These are phyloP conservation scores for Neosilurus hyrtlii DNA, from an alignment of 2,797 vertebrate species.

Conservation along the genomic window DNA sequence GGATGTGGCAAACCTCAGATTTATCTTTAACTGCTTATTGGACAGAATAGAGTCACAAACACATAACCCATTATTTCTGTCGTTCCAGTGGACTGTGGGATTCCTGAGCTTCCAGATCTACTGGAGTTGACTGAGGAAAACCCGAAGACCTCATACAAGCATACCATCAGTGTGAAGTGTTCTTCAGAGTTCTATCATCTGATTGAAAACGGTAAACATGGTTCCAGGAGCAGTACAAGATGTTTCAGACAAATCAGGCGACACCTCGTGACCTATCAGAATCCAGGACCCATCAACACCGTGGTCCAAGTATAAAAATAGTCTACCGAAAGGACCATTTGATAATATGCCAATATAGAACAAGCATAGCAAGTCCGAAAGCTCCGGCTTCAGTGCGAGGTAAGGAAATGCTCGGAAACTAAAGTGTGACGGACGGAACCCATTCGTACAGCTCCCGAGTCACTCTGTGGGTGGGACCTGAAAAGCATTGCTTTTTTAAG, in stretches of 20 bases:
- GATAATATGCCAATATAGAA: no score
- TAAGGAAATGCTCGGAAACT: no score
- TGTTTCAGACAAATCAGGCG: neutral
- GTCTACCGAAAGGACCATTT: no score
- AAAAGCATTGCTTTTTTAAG: neutral
- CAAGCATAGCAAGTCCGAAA: no score
- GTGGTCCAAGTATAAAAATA: neutral
- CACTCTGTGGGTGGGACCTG: no score
- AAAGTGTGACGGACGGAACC: no score
- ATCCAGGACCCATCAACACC: neutral
- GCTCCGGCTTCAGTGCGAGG: no score
- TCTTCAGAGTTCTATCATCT: constrained; percentile 75
- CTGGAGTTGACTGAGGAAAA: constrained; percentile 51
- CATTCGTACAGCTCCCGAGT: no score
- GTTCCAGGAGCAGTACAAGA: neutral
- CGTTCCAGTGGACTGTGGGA: constrained; percentile 75
- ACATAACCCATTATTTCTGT: neutral
- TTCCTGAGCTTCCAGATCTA: constrained; percentile 62
- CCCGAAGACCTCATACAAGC: constrained; percentile 64
- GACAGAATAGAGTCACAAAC: no score
- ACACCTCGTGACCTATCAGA: neutral
- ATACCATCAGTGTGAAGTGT: constrained; percentile 73
- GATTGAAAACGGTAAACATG: constrained; percentile 62
- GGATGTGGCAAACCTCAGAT: neutral
- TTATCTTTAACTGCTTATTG: no score